Evolutionary conservation across 2,113 vertebrate genomes (phyloP), one percentile per base, ranked within the genome.

Genomic region (Hemibagrus wyckioides): DNA sequence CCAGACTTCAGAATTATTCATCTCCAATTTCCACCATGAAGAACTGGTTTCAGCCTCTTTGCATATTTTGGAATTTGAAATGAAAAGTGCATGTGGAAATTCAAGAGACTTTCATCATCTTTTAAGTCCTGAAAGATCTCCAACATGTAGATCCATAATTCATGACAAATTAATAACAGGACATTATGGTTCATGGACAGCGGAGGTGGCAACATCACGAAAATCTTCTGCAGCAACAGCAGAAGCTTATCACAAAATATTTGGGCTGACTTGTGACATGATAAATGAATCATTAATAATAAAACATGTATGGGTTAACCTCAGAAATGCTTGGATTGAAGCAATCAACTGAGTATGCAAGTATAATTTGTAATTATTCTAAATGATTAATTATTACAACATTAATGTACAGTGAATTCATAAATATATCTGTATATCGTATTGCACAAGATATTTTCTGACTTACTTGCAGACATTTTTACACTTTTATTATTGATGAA

Each of bases 1-100:
- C 17, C 52, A 71, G 59, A 84, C 41, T 23, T 61, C 61, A n/a
- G 52, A 89, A 89, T 83, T 87, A 87, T 87, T 87, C 39, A 86
- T 61, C 50, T 83, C 57, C 88, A 86, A 88, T 67, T 85, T 82
- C 69, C 28, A 82, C 81, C 56, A 50, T 25, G 73, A 39, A 84
- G 9, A 61, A 28, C 21, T 28, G 57, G 10, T 76, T 82, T 65
- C n/a, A 75, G 50, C 30, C 41, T 17, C 36, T 30, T 57, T 36
- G 3, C 2, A 65, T 19, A 59, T 67, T 59, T 52, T 48, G n/a
- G 61, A 65, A 65, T 30, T 30, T 65, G 61, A 65, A 30, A 65
- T 30, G 15, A 65, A 33, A 75, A 75, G 63, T 73, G 61, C 63
- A 67, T n/a, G 25, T n/a, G 61, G 19, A 82, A 82, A 67, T 52